These are phyloP conservation scores for Chlorospingus semifuscus DNA, from an alignment of 2,797 vertebrate genomes.

Conservation along the genomic window DNA sequence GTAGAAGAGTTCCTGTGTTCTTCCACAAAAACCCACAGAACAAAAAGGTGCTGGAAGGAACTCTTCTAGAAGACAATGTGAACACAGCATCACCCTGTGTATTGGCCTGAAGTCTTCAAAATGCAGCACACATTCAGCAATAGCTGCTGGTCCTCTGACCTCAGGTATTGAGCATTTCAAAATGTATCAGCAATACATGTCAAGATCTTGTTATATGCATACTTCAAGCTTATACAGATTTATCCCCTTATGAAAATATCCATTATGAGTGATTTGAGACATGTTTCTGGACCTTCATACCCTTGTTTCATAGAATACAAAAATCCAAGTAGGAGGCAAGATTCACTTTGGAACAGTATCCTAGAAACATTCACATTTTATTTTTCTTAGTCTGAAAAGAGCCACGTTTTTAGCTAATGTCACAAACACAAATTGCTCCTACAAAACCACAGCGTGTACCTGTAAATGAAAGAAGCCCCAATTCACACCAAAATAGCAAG, in stretches of 20 bases:
- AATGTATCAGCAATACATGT: accelerated
- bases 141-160: background rate
- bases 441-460: background rate
- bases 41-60: background rate
- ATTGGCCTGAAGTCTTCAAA: background rate
- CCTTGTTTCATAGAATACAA: background rate
- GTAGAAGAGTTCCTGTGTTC: background rate
- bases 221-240: background rate
- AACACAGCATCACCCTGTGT: background rate
- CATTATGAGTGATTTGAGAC: background rate
- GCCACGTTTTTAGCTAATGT: background rate
- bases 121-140: background rate
- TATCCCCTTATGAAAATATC: background rate
- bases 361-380: background rate
- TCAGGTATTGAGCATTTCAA: background rate
- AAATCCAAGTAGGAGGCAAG: background rate
- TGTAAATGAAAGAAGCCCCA: background rate
- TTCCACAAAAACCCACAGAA: background rate
- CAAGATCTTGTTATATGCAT: background rate
- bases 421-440: background rate
- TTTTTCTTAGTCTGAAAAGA: background rate
- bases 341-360: background rate
- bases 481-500: background rate
- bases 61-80: accelerated
- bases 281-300: background rate